These are phyloP conservation scores for Rhizoglyphus robini DNA, from an alignment of 1,140 invertebrate genomes.

Conservation along the genomic window DNA sequence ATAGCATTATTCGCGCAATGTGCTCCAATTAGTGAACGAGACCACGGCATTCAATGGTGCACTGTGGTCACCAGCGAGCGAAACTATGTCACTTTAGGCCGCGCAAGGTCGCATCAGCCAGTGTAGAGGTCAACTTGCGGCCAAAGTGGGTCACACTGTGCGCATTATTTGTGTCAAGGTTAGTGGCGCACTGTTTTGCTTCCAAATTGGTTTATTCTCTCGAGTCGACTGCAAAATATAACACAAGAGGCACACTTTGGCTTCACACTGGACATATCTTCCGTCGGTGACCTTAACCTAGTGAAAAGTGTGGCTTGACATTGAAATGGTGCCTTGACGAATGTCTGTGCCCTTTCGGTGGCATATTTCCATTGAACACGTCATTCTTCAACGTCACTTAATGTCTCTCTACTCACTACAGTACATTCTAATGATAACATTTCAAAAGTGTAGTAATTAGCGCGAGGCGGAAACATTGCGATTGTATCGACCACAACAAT, in stretches of 20 bases:
- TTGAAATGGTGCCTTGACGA: background rate
- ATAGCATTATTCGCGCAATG: background rate
- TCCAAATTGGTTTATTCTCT: background rate
- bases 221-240: background rate
- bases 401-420: no score
- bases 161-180: background rate
- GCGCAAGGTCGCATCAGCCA: background rate
- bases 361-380: background rate
- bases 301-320: background rate
- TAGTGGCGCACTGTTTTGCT: background rate
- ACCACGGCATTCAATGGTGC: background rate
- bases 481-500: no score
- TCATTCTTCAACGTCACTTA: no score
- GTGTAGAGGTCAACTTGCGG: background rate
- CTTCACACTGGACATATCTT: no score
- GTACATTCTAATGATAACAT: no score
- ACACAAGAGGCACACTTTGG: no score
- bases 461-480: no score
- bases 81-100: background rate
- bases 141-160: background rate
- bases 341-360: background rate
- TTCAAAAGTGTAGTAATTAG: no score
- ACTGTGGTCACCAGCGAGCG: background rate
- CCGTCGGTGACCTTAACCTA: slow-evolving; percentile 2
- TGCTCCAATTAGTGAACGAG: slow-evolving; percentile 4